Conservation (phyloP, 2,113 vertebrate species). For the Picathartes gymnocephalus region DNA sequence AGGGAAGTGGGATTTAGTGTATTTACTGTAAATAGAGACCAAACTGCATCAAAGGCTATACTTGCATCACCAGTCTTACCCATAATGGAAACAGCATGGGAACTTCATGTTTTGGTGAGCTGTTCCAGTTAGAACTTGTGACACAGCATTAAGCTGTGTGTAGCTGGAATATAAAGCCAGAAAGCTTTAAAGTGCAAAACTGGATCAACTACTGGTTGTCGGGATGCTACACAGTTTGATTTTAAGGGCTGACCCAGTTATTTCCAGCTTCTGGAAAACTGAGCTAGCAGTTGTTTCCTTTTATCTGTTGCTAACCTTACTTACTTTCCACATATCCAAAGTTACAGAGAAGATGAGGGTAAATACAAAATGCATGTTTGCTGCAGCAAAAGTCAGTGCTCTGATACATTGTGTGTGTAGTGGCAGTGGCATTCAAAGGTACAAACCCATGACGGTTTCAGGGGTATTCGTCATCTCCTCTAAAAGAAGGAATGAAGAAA, state of each 20-base stretch:
- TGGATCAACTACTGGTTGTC: not conserved
- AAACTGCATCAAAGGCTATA: not conserved
- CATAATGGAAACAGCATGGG: not conserved
- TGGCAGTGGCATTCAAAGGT: not conserved
- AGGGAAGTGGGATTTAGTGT: not conserved
- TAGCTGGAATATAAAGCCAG: not conserved
- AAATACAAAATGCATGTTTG: not conserved
- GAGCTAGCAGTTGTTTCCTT: not conserved
- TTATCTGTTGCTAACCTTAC: not conserved
- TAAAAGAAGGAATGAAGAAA: not conserved
- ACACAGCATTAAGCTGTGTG: not conserved
- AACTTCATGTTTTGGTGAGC: not conserved
- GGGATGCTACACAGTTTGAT: not conserved
- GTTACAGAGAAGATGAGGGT: not conserved
- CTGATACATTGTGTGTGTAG: not conserved
- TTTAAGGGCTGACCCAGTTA: not conserved
- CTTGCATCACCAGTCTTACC: not conserved
- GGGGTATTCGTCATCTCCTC: not conserved
- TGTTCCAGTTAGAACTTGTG: not conserved
- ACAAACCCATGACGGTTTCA: not conserved
- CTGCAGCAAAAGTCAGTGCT: not conserved
- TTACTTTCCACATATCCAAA: not conserved
- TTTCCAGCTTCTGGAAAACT: not conserved
- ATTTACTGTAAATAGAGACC: not conserved
- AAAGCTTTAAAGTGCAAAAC: not conserved